phyloP scores from a whole-genome alignment of 53 echinoderm and acorn worm genomes.

The Holothuria scabra region DNA sequence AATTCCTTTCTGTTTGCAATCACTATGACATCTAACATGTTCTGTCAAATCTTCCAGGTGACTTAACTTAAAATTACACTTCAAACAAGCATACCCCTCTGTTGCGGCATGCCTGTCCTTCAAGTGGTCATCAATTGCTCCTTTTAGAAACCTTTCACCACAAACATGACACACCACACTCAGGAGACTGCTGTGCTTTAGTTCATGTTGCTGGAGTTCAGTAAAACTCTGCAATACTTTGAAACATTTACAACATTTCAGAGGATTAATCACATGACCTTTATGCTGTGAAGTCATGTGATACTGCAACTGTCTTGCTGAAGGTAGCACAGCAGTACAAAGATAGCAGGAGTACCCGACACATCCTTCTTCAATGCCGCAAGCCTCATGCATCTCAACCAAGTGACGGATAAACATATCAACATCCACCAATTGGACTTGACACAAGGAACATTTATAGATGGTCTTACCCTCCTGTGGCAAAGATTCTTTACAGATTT shows the following conservation, averaged over 20 bases:
- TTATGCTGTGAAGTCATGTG: conserved; percentile 3
- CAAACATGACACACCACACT: conserved; percentile 30
- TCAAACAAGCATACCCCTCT: not conserved
- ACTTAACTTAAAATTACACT: not conserved
- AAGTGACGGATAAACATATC: not conserved
- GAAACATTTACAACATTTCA: conserved; percentile 18
- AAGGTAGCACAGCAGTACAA: not conserved
- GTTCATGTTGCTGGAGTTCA: conserved; percentile 32
- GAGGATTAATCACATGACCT: not conserved
- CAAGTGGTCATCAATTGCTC: conserved; percentile 18
- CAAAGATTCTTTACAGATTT: too few species aligned
- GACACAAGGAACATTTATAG: too few species aligned
- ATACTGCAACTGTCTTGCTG: not conserved
- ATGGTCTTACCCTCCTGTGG: too few species aligned
- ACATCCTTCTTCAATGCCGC: not conserved
- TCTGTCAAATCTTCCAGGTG: not conserved
- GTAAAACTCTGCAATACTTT: not conserved
- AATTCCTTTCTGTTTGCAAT: not conserved
- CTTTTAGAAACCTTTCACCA: conserved; percentile 32
- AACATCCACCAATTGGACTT: too few species aligned
- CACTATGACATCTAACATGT: not conserved
- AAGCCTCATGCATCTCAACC: not conserved
- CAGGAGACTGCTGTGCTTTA: conserved; percentile 10
- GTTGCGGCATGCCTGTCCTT: not conserved
- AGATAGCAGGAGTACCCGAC: conserved; percentile 4